Conservation (phyloP, 2,113 vertebrate species). For the Phalacrocorax brasilianus region DNA sequence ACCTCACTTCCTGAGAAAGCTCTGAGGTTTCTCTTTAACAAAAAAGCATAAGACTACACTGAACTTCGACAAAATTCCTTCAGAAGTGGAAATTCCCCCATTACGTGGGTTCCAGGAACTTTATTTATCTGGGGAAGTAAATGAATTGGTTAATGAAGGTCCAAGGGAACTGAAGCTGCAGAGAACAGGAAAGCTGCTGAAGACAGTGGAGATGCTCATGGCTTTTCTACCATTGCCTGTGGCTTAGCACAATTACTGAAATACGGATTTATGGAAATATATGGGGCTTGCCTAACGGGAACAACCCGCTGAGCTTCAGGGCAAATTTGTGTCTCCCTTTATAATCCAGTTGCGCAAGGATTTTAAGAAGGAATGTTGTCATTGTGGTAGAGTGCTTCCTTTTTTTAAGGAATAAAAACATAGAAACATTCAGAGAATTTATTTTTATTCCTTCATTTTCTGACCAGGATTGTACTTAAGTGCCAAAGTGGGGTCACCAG, state of each 20-base stretch:
- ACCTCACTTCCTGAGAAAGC: neutral
- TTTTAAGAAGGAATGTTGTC: neutral
- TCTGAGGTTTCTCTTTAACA: neutral
- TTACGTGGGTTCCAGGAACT: neutral
- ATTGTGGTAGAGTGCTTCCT: neutral
- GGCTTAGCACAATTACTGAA: neutral
- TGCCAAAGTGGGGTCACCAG: neutral
- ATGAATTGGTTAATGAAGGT: neutral
- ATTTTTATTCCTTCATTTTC: neutral
- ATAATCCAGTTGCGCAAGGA: neutral
- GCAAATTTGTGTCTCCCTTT: neutral
- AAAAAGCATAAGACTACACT: neutral
- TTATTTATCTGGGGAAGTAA: neutral
- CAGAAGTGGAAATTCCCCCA: neutral
- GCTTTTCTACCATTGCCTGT: neutral
- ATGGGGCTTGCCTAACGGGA: neutral
- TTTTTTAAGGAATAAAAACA: neutral
- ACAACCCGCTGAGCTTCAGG: neutral
- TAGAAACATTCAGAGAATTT: neutral
- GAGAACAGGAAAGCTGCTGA: neutral
- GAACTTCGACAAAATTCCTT: neutral
- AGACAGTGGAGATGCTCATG: neutral
- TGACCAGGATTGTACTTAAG: neutral
- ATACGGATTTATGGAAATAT: neutral
- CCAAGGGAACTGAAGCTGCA: neutral